phyloP scores from a whole-genome alignment of 2,113 vertebrate species.

The Xyrauchen texanus region DNA sequence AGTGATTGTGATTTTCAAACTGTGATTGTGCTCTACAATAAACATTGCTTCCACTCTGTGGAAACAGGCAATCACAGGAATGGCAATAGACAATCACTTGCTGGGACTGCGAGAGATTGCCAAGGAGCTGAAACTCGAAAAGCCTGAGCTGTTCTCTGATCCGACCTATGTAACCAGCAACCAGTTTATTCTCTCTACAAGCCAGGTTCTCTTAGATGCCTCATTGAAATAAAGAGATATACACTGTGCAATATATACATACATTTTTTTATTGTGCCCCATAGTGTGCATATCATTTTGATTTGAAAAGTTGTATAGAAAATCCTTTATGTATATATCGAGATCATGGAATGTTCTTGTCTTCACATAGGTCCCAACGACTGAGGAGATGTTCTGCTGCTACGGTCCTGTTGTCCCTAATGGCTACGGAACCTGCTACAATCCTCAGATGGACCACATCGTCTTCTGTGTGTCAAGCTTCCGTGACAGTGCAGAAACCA shows the following conservation, averaged over 20 bases:
- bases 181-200: slow-evolving; percentile 91
- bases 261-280: too few species aligned
- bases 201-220: slow-evolving; percentile 80
- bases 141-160: slow-evolving; percentile 88
- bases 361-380: slow-evolving; percentile 85
- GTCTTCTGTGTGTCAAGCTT: slow-evolving; percentile 94
- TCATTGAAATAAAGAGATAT: too few species aligned
- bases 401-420: slow-evolving; percentile 92
- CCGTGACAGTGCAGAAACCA: slow-evolving; percentile 82
- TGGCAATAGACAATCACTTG: slow-evolving; percentile 97
- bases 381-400: slow-evolving; percentile 94
- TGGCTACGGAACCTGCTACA: slow-evolving; percentile 92
- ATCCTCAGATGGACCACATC: slow-evolving; percentile 87
- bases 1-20: slow-evolving; percentile 12
- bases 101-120: slow-evolving; percentile 87
- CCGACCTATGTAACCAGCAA: slow-evolving; percentile 86
- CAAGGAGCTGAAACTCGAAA: slow-evolving; percentile 79
- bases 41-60: slow-evolving; percentile 9
- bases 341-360: neutral
- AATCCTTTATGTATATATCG: too few species aligned
- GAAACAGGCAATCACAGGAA: slow-evolving; percentile 87
- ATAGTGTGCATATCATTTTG: too few species aligned
- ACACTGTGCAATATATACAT: too few species aligned
- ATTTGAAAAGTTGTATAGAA: too few species aligned
- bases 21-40: slow-evolving; percentile 10